Conservation (phyloP, 2,113 vertebrate genomes). For the Parotia lawesii region DNA sequence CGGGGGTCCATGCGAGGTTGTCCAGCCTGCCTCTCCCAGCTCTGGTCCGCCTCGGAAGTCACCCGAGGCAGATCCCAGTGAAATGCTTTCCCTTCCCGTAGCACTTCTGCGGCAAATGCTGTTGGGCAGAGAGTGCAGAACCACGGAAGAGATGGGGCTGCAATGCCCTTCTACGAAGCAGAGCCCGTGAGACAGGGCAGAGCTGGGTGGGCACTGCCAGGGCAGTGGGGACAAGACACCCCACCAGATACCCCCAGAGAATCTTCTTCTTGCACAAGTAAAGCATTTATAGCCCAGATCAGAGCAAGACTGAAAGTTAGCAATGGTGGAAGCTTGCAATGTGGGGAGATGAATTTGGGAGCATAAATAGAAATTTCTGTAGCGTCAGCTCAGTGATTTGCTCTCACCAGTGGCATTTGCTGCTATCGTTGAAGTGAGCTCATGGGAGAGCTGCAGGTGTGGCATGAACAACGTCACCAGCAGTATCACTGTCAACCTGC, state of each 20-base stretch:
- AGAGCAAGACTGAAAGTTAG: not conserved
- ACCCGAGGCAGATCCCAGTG: not conserved
- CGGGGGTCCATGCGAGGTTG: not conserved
- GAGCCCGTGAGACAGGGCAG: rapidly evolving
- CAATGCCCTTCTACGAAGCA: not conserved
- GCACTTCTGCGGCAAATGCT: not conserved
- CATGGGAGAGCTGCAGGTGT: not conserved
- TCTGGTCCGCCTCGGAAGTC: not conserved
- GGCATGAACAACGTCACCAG: not conserved
- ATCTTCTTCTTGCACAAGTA: not conserved
- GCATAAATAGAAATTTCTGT: slow-evolving; percentile 8
- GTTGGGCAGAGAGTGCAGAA: not conserved
- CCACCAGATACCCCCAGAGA: not conserved
- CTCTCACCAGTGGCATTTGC: not conserved
- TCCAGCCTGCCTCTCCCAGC: not conserved
- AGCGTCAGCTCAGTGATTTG: not conserved
- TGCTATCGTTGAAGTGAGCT: not conserved
- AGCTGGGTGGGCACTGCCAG: not conserved
- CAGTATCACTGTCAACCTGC: not conserved
- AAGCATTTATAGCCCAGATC: not conserved
- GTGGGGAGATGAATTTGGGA: not conserved
- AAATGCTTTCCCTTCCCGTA: not conserved
- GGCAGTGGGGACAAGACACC: rapidly evolving
- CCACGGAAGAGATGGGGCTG: not conserved
- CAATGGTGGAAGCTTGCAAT: not conserved